Base-by-base conservation (phyloP, 2,888 invertebrate genomes). In the Colostygia pectinataria region DNA sequence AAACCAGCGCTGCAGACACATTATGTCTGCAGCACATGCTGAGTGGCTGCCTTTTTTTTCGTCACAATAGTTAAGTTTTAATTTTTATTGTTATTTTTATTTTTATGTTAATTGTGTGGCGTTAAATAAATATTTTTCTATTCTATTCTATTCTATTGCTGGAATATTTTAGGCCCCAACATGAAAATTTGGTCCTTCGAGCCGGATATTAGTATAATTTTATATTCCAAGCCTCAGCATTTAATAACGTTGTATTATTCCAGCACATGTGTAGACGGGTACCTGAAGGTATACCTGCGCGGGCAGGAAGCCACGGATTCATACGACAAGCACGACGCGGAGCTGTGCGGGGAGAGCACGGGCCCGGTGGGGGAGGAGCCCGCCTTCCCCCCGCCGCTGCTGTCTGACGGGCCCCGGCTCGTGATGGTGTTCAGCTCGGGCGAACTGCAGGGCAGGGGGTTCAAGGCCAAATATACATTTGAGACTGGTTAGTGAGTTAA, bases 391-490 rank as follows among this genome's bases (percentile, higher is more conserved):
- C 92, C 93, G 42, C 92, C 94, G 28, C 93, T 98, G 54, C 93
- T 96, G 53, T 98, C 98, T 41, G 96, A 97, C 78, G 98, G 98
- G 1, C 98, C 98, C 2, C 92, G 98, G 39, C 93, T 99, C 55
- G 96, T 98, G 33, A 95, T 99, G 94, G 96, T 98, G 38, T 98
- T 99, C 85, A 97, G 97, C 81, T 97, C 97, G 42, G 98, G 98
- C 1, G 97, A 97, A 71, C 91, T 95, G 46, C 96, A 96, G 82
- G 98, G 98, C 5, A 92, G 95, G 37, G 98, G 98, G 47, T 98
- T 98, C 79, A 97, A 98, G 80, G 97, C 96, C 63, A 93, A 93
- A 83, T 97, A 95, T 79, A 93, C 93, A 37, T 96, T 96, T 83
- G 94, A 96, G 91, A 95, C 95, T 86, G 95, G 95, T 95, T 63